These are phyloP conservation scores for Syngnathoides biaculeatus DNA, from an alignment of 2,113 vertebrate species.

Conservation along the genomic window DNA sequence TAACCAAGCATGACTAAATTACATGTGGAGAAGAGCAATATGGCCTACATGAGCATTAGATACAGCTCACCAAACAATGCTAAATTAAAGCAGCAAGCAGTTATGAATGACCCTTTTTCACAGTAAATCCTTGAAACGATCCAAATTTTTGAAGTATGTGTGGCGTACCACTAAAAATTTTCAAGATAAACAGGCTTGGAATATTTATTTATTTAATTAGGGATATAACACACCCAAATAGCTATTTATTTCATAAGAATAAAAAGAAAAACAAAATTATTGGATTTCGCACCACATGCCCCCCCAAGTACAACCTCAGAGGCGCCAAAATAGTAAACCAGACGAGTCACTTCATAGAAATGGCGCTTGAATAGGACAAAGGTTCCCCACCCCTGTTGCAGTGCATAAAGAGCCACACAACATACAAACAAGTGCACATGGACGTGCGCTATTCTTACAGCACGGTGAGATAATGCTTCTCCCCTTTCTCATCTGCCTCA, in stretches of 20 bases:
- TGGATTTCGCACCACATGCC: neutral
- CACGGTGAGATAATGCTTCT: constrained; percentile 57
- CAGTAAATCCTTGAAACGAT: no score
- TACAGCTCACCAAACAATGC: neutral
- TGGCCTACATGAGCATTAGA: neutral
- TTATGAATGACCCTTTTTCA: no score
- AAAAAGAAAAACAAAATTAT: neutral
- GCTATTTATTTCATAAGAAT: neutral
- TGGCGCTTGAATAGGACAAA: neutral
- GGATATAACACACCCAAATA: neutral
- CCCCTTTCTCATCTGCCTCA: constrained; percentile 69
- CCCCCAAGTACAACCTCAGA: neutral
- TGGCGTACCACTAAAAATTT: no score
- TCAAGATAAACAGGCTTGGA: no score
- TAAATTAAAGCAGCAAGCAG: no score
- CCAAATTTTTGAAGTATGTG: neutral
- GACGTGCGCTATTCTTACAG: constrained; percentile 41
- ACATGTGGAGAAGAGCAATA: neutral
- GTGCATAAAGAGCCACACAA: constrained; percentile 2
- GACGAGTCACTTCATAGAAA: neutral
- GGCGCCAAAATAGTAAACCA: neutral
- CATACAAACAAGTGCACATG: constrained; percentile 19
- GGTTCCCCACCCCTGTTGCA: neutral
- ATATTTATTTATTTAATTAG: no score
- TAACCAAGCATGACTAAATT: neutral